Conservation (phyloP, 2,888 invertebrate genomes). For the Bombylius major region DNA sequence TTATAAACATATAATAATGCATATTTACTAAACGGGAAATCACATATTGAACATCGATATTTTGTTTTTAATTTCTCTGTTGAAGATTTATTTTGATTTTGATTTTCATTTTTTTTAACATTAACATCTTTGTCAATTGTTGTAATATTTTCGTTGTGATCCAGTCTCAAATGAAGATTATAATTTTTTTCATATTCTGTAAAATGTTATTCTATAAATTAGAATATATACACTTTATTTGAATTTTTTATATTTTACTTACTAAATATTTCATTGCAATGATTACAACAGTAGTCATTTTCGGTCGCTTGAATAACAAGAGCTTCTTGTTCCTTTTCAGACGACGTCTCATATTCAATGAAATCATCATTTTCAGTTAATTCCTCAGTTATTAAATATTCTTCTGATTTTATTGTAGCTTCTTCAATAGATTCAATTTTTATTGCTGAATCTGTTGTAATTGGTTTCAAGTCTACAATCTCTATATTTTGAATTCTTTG, state of each 20-base stretch:
- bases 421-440: no score
- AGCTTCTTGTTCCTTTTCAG: not conserved
- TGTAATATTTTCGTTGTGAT: not conserved
- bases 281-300: not conserved
- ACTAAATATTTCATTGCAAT: constrained; percentile 1
- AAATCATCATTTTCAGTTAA: not conserved
- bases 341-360: not conserved
- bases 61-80: not conserved
- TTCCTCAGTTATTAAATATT: not conserved
- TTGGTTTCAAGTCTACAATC: no score
- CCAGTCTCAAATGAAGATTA: not conserved
- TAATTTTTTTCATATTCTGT: constrained; percentile 3
- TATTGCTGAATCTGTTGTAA: no score
- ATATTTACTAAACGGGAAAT: not conserved
- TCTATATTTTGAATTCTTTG: not conserved
- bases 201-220: not conserved
- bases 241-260: not conserved
- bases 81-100: not conserved
- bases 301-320: no score
- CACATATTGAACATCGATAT: not conserved
- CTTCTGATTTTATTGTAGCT: no score
- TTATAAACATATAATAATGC: not conserved
- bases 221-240: not conserved
- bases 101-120: not conserved
- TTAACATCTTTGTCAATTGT: not conserved